A percentile compares a stretch with the other conserved stretches of the same genome.
Conservation (phyloP, 2,888 invertebrate genomes). For the Cheilosia pagana region DNA sequence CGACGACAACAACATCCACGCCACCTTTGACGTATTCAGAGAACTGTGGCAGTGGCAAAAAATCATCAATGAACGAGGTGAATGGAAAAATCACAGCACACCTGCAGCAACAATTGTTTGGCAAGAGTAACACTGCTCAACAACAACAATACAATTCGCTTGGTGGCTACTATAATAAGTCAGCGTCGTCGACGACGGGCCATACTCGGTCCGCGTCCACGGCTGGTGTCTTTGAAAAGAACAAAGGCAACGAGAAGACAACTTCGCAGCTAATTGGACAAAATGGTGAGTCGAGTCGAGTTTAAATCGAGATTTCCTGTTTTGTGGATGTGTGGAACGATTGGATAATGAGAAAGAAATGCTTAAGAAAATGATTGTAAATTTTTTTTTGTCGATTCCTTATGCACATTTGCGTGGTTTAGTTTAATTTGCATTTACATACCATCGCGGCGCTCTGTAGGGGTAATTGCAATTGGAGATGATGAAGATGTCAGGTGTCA, state of each 20-base stretch:
- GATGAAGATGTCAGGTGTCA: neutral
- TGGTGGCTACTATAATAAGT: constrained; percentile 59
- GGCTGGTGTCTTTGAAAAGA: constrained; percentile 54
- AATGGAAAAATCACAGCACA: constrained; percentile 76
- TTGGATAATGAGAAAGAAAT: constrained; percentile 24
- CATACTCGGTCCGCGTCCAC: constrained; percentile 58
- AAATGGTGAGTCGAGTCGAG: constrained; percentile 75
- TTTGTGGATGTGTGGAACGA: constrained; percentile 21
- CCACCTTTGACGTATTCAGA: constrained; percentile 51
- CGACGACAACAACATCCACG: constrained; percentile 39
- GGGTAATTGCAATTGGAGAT: neutral
- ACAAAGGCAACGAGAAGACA: constrained; percentile 69
- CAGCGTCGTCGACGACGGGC: constrained; percentile 41
- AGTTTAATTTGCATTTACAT: neutral
- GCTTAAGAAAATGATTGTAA: constrained; percentile 36
- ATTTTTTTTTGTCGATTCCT: constrained; percentile 22
- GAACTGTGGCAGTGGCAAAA: constrained; percentile 22
- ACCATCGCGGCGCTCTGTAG: neutral
- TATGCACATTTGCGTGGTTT: neutral
- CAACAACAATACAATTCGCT: constrained; percentile 71
- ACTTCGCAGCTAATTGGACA: constrained; percentile 76
- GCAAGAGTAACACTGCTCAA: constrained; percentile 51
- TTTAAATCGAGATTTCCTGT: constrained; percentile 56
- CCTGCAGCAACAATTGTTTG: constrained; percentile 75
- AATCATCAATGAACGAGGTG: constrained; percentile 65